phyloP scores from a whole-genome alignment of 2,797 vertebrate species.

The Leptoclinus maculatus region DNA sequence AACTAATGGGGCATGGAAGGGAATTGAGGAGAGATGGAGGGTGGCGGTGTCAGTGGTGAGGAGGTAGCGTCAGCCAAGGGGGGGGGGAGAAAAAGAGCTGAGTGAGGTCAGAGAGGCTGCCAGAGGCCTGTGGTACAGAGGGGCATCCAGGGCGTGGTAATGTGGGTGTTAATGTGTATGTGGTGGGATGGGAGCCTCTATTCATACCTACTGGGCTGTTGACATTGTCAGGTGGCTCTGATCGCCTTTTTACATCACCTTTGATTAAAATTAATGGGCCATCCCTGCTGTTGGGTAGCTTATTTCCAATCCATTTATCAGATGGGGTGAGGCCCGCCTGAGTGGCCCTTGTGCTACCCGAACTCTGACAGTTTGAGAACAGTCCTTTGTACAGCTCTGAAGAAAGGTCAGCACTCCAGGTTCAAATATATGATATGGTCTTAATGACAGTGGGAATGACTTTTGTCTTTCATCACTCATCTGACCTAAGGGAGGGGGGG shows the following conservation, averaged over 20 bases:
- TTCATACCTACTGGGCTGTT: constrained; percentile 91
- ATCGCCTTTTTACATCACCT: constrained; percentile 93
- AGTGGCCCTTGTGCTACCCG: constrained; percentile 81
- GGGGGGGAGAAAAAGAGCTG: constrained; percentile 70
- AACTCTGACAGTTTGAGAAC: constrained; percentile 91
- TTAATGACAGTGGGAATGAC: constrained; percentile 86
- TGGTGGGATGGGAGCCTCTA: constrained; percentile 75
- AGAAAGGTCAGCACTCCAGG: constrained; percentile 90
- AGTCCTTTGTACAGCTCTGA: constrained; percentile 79
- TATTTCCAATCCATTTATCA: constrained; percentile 98
- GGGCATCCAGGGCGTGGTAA: constrained; percentile 60
- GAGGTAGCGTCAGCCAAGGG: constrained; percentile 78
- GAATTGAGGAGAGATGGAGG: constrained; percentile 80
- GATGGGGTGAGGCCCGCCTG: constrained; percentile 86
- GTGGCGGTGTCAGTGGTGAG: constrained; percentile 82
- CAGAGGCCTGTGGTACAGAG: constrained; percentile 61
- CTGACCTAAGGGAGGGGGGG: constrained; percentile 73
- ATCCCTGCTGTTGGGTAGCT: constrained; percentile 92
- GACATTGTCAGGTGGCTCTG: constrained; percentile 92
- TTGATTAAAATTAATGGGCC: constrained; percentile 99
- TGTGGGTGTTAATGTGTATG: constrained; percentile 46
- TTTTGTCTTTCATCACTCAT: constrained; percentile 81
- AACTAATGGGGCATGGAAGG: constrained; percentile 91
- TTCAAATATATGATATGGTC: constrained; percentile 87
- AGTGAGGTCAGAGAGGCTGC: constrained; percentile 71